Conservation (phyloP, 2,113 vertebrate genomes). For the Machaerirhynchus nigripectus region DNA sequence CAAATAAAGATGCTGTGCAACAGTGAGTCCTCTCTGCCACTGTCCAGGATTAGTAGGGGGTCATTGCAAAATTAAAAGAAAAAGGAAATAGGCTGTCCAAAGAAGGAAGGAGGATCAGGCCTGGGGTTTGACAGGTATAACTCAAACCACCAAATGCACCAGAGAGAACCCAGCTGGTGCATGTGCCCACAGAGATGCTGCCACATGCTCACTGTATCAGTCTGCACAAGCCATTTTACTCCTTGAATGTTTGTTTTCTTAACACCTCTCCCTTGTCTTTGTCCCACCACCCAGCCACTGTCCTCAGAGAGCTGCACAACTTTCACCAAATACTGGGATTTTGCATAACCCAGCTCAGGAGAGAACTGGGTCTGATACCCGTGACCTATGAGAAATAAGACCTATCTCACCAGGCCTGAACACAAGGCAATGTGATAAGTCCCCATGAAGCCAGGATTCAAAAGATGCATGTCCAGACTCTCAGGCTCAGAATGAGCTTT, state of each 20-base stretch:
- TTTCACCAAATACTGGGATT: not conserved
- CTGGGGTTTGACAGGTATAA: not conserved
- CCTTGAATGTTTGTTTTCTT: not conserved
- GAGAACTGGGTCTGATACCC: not conserved
- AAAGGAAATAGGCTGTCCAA: not conserved
- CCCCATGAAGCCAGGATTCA: not conserved
- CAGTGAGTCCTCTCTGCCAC: not conserved
- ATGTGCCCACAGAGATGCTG: not conserved
- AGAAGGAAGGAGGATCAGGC: not conserved
- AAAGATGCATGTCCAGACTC: not conserved
- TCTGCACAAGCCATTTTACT: not conserved
- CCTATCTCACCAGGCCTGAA: not conserved
- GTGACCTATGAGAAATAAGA: not conserved
- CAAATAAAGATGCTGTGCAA: not conserved
- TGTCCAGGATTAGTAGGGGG: not conserved
- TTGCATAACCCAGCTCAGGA: not conserved
- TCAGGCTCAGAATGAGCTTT: not conserved
- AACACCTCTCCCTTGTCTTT: not conserved
- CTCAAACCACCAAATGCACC: not conserved
- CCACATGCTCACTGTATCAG: not conserved
- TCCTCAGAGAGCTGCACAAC: not conserved
- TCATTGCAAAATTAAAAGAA: not conserved
- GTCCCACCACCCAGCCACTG: not conserved
- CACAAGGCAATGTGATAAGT: not conserved
- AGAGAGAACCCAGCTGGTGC: not conserved